Conservation (phyloP, 2,797 vertebrate genomes). For the Peromyscus melanophrys region DNA sequence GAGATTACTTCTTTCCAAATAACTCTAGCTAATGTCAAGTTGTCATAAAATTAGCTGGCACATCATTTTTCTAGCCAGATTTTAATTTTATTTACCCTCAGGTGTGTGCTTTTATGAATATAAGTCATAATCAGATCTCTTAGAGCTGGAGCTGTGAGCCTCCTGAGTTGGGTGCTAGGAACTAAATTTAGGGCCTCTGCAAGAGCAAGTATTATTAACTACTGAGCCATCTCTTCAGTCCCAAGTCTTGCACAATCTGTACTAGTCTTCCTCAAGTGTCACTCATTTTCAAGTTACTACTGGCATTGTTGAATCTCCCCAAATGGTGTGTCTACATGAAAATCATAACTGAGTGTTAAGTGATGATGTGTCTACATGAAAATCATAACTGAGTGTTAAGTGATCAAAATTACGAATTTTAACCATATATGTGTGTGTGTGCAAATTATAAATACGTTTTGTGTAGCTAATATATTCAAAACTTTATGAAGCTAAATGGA, state of each 20-base stretch:
- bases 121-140: neutral
- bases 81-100: neutral
- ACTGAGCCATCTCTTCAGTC: neutral
- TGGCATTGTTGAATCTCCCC: slow-evolving; percentile 16
- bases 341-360: neutral
- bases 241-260: neutral
- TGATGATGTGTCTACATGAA: slow-evolving; percentile 48
- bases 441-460: neutral
- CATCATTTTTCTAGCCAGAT: neutral
- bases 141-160: neutral
- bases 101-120: neutral
- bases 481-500: neutral
- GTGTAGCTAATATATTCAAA: neutral
- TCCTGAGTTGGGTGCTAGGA: neutral
- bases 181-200: neutral
- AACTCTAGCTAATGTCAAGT: neutral
- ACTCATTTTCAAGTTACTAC: neutral
- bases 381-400: neutral
- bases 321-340: slow-evolving; percentile 59
- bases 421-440: neutral
- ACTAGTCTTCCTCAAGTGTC: neutral
- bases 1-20: neutral
- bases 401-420: slow-evolving; percentile 7
- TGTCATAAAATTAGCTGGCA: neutral
- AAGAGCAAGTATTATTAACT: neutral